A percentile compares a stretch with the other conserved stretches of the same genome.
These are phyloP conservation scores for Drosophila quadrilineata DNA, from an alignment of 1,140 invertebrate species.

Conservation along the genomic window DNA sequence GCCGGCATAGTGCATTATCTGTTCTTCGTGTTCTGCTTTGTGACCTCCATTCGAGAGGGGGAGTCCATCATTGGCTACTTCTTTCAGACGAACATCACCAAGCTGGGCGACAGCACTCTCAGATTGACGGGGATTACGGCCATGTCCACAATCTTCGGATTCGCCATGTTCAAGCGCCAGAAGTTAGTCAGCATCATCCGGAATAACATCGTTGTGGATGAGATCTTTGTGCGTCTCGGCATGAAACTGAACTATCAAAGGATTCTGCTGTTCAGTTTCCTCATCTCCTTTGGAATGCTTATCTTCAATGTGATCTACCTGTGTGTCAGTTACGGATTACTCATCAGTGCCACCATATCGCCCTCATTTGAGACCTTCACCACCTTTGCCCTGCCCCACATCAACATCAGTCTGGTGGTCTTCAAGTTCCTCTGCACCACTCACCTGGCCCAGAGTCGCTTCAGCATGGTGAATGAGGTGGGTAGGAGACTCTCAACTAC, in stretches of 20 bases:
- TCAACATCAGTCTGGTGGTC: conserved; percentile 75
- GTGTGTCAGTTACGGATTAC: conserved; percentile 67
- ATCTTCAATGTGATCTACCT: conserved; percentile 71
- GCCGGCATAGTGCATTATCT: conserved; percentile 70
- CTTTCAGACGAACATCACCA: conserved; percentile 76
- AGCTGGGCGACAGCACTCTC: conserved; percentile 65
- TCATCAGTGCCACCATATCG: conserved; percentile 63
- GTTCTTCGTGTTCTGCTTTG: conserved; percentile 73
- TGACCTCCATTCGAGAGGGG: conserved; percentile 52
- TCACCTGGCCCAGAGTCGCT: conserved; percentile 67
- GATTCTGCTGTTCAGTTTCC: conserved; percentile 55
- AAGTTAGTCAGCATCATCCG: conserved; percentile 65
- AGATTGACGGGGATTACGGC: conserved; percentile 72
- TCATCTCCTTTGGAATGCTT: conserved; percentile 71
- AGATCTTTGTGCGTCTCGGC: conserved; percentile 69
- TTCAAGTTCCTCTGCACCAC: conserved; percentile 78
- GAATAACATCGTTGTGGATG: conserved; percentile 69
- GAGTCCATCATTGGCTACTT: conserved; percentile 79
- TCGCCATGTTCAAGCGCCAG: conserved; percentile 68
- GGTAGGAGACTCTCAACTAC: conserved; percentile 22
- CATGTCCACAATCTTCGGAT: conserved; percentile 74
- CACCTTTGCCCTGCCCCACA: conserved; percentile 72
- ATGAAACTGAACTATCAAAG: conserved; percentile 69
- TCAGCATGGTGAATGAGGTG: conserved; percentile 74
- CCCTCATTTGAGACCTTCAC: conserved; percentile 77